Evolutionary conservation across 2,113 vertebrate genomes (phyloP).

Genomic region (Zosterops lateralis): DNA sequence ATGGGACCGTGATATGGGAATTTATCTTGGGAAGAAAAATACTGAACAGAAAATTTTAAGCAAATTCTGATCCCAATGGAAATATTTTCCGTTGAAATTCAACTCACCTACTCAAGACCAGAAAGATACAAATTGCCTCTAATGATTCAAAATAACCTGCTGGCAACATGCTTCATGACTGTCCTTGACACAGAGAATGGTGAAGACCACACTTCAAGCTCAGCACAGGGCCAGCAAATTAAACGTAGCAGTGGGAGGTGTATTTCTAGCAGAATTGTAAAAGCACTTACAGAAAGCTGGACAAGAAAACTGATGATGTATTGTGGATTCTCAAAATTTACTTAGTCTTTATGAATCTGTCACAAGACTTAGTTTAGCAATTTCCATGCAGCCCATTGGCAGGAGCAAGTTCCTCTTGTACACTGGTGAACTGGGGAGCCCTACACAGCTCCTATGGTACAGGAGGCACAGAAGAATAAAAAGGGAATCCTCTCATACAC

Average conservation of each 20-base stretch:
- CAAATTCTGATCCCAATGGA: background rate
- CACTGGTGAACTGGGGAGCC: background rate
- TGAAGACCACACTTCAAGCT: background rate
- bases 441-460: background rate
- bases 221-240: background rate
- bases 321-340: background rate
- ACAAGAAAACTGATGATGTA: background rate
- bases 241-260: background rate
- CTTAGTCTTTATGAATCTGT: slow-evolving; percentile 3
- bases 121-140: background rate
- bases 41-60: background rate
- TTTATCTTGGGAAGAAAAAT: background rate
- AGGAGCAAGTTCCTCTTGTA: background rate
- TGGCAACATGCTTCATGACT: background rate
- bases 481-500: background rate
- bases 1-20: background rate
- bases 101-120: background rate
- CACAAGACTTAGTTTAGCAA: background rate
- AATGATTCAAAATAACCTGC: background rate
- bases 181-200: background rate
- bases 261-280: background rate
- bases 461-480: background rate
- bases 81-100: background rate
- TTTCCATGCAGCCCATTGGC: background rate
- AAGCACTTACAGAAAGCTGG: background rate